A percentile compares a stretch with the other conserved stretches of the same genome.
phyloP scores from a whole-genome alignment of 2,888 invertebrate species.

The Oscheius myriophilus region DNA sequence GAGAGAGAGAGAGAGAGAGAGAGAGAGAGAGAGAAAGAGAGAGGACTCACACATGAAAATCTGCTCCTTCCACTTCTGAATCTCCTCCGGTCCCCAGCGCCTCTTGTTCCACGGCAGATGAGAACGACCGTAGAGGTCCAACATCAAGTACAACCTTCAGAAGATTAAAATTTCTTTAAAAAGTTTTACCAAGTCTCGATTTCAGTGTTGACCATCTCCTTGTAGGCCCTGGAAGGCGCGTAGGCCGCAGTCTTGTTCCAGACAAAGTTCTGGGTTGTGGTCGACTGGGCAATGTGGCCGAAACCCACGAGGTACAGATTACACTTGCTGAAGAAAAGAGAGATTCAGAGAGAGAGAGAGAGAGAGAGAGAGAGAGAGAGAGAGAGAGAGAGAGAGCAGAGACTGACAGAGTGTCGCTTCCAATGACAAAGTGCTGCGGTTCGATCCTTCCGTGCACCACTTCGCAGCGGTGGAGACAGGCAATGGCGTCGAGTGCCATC shows the following conservation, averaged over 20 bases:
- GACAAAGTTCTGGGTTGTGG: not conserved
- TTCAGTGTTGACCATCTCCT: not conserved
- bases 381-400: not conserved
- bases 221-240: not conserved
- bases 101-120: constrained; percentile 9
- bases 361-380: constrained; percentile 2
- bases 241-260: constrained; percentile 4
- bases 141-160: constrained; percentile 11
- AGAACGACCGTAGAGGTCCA: constrained; percentile 9
- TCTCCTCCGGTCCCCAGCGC: not conserved
- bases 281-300: not conserved
- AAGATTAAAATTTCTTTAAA: too few species aligned
- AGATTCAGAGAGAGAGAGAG: not conserved
- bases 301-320: constrained; percentile 9
- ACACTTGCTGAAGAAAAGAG: not conserved
- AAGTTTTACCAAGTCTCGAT: constrained; percentile 19
- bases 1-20: not conserved
- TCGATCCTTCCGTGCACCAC: constrained; percentile 7
- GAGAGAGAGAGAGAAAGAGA: not conserved
- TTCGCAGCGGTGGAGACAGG: constrained; percentile 14
- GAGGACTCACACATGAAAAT: not conserved
- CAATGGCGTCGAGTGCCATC: constrained; percentile 14
- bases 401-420: not conserved
- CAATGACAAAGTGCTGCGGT: constrained; percentile 8
- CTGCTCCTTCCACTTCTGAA: constrained; percentile 9